Conservation (phyloP, 2,888 invertebrate genomes). For the Cremastinae sp. region DNA sequence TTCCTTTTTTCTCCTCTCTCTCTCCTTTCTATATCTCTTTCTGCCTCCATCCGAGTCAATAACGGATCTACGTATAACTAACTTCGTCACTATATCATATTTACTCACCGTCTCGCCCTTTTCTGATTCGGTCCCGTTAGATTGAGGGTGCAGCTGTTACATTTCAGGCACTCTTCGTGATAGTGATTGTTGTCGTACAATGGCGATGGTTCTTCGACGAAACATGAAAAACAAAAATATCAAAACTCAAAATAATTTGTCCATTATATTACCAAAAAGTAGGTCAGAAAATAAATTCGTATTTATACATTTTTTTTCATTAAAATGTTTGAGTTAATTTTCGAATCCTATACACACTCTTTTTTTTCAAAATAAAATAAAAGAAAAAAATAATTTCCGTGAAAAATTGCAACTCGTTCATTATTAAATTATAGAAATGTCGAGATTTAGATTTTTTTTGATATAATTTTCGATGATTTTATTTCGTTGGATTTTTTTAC, state of each 20-base stretch:
- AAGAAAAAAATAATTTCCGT: too few species aligned
- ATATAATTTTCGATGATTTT: too few species aligned
- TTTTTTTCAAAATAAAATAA: too few species aligned
- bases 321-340: too few species aligned
- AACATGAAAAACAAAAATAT: constrained; percentile 55
- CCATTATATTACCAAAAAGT: too few species aligned
- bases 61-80: constrained; percentile 10
- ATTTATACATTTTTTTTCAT: background rate
- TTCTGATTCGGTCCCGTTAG: constrained; percentile 93
- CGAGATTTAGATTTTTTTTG: too few species aligned
- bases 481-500: too few species aligned
- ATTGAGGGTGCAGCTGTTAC: constrained; percentile 97
- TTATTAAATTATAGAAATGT: too few species aligned
- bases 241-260: constrained; percentile 24
- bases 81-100: constrained; percentile 1
- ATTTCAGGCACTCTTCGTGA: constrained; percentile 98
- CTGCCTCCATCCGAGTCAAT: constrained; percentile 9
- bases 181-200: constrained; percentile 97
- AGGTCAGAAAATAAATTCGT: too few species aligned
- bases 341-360: too few species aligned
- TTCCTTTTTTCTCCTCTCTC: background rate
- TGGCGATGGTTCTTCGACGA: constrained; percentile 91
- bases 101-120: constrained; percentile 77
- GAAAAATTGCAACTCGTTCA: too few species aligned
- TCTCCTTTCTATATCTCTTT: constrained; percentile 10